Evolutionary conservation across 2,888 invertebrate species (phyloP), one percentile per base, ranked within the genome.

Genomic region (Corythucha ciliata): DNA sequence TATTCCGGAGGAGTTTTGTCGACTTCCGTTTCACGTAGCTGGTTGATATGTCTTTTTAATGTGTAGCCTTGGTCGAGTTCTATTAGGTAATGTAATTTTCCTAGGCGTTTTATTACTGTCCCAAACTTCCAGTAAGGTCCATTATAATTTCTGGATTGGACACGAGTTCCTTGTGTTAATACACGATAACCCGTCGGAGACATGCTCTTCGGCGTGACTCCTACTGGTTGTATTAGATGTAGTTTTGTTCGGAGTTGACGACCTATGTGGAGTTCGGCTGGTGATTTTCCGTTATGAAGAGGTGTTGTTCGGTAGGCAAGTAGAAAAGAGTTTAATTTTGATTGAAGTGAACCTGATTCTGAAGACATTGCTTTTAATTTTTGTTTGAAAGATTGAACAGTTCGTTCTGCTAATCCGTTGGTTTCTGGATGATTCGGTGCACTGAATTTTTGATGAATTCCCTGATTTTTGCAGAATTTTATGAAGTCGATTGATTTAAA

Each of bases 401-500:
- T 47, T 12, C 36, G 47, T 16, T 47, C 47, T 22, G 47, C 47
- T 4, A 47, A 26, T 3, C 47, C 47, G 25, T 47, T 47, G 3
- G 47, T 47, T 4, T 34, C 47, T 14, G 47, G 47, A 18, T 47
- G 47, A 24, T 47, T 33, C 2, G 36, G 47, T n/a, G 47, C 47
- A 14, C 36, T 47, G 16, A 47, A 47, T 24, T 47, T 47, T 20
- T 47, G 47, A 20, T 36, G 25, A 14, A 47, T 36, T 34, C 47
- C 47, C 10, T 29, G 8, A 12, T 5, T 7, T 12, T 34, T 34
- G 34, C 34, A 34, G 34, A 34, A 34, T 7, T 5, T 34, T 41
- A 37, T 14, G 16, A 47, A 26, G 18, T 54, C 32, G 16, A 40
- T 41, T 10, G 26, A 42, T 25, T 16, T 45, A 41, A 57, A 58